phyloP scores from a whole-genome alignment of 2,113 vertebrate genomes.

The Cyphotilapia sp. region DNA sequence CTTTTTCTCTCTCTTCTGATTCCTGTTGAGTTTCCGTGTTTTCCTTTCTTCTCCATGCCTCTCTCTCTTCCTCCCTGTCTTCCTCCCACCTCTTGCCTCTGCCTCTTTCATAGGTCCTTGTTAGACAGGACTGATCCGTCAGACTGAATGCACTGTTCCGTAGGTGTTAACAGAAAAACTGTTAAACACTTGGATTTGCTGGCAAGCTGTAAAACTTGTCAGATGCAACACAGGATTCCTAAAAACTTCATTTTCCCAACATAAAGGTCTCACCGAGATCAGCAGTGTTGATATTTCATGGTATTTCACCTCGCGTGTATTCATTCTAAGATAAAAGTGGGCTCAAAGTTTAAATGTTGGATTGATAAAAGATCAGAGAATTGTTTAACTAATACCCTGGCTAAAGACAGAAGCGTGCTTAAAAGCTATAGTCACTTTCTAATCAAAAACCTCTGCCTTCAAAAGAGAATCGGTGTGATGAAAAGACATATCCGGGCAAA shows the following conservation, averaged over 20 bases:
- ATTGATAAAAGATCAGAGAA: background rate
- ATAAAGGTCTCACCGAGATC: background rate
- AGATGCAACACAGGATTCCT: background rate
- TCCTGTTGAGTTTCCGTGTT: background rate
- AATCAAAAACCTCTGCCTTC: background rate
- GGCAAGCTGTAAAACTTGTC: background rate
- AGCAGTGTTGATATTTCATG: background rate
- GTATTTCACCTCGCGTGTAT: background rate
- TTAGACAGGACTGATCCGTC: constrained; percentile 9
- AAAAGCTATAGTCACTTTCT: background rate
- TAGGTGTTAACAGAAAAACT: constrained; percentile 11
- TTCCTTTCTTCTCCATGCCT: background rate
- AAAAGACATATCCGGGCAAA: background rate
- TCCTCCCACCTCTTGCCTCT: background rate
- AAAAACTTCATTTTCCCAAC: background rate
- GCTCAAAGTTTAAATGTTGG: background rate
- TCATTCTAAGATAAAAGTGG: background rate
- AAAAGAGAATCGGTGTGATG: background rate
- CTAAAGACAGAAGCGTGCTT: background rate
- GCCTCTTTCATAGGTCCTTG: background rate
- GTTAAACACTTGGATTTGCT: constrained; percentile 5
- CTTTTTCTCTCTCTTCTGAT: background rate
- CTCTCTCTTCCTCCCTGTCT: background rate
- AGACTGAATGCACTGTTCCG: background rate
- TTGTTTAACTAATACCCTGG: background rate